Conservation (phyloP, 2,113 vertebrate genomes). For the Sialia sialis region DNA sequence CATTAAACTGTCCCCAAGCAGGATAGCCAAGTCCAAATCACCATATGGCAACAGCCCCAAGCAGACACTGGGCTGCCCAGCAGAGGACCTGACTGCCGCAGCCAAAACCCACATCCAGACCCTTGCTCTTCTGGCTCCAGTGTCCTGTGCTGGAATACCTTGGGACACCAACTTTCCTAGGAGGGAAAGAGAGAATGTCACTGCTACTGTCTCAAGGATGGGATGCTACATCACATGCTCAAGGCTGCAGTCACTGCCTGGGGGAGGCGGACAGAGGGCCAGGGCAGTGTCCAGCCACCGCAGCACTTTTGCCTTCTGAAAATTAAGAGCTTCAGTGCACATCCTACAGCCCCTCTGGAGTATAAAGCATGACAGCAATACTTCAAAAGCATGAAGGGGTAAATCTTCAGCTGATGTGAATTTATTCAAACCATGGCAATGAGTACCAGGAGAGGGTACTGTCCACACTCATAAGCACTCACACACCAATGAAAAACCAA, state of each 20-base stretch:
- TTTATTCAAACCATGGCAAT: background rate
- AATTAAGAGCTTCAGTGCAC: background rate
- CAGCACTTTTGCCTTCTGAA: background rate
- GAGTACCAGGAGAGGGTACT: background rate
- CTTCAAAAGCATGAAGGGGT: background rate
- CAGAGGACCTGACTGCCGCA: background rate
- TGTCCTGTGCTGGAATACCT: accelerated
- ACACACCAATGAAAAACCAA: background rate
- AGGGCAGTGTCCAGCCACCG: accelerated
- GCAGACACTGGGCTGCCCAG: background rate
- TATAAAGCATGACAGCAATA: background rate
- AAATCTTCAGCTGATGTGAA: background rate
- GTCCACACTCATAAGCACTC: background rate
- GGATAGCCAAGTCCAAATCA: background rate
- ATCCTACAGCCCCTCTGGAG: background rate
- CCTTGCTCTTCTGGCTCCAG: background rate
- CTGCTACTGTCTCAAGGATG: background rate
- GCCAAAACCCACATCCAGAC: background rate
- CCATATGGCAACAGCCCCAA: background rate
- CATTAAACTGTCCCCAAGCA: background rate
- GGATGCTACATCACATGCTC: accelerated
- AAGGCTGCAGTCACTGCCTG: background rate
- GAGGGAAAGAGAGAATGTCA: background rate
- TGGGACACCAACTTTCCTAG: background rate
- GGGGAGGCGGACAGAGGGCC: background rate